These are phyloP conservation scores for Perithous albicinctus DNA, from an alignment of 2,888 invertebrate species.

Conservation along the genomic window DNA sequence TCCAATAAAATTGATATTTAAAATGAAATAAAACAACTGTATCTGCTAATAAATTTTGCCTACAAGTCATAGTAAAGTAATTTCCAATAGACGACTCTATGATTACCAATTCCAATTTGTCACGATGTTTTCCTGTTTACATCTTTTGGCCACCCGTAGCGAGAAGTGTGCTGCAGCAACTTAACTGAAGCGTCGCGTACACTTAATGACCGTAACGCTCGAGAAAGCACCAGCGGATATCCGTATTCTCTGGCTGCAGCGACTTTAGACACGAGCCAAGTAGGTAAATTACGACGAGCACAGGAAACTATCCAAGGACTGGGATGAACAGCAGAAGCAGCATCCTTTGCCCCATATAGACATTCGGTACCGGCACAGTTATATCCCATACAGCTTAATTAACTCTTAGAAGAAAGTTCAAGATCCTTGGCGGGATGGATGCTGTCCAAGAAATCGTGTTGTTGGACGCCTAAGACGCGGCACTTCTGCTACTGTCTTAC, in stretches of 20 bases:
- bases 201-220: slow-evolving; percentile 63
- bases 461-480: slow-evolving; percentile 74
- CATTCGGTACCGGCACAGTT: slow-evolving; percentile 29
- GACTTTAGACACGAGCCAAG: neutral
- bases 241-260: slow-evolving; percentile 32
- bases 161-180: slow-evolving; percentile 14
- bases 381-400: slow-evolving; percentile 58
- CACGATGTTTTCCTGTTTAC: slow-evolving; percentile 6
- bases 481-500: neutral
- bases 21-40: too few relatives aligned
- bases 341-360: slow-evolving; percentile 13
- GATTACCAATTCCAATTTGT: neutral
- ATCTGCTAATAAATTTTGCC: too few relatives aligned
- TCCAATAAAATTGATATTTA: too few relatives aligned
- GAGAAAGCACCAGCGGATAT: slow-evolving; percentile 64
- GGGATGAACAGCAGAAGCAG: neutral
- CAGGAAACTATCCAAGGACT: slow-evolving; percentile 37
- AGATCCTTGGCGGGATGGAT: slow-evolving; percentile 42
- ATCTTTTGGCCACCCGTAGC: neutral
- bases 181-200: slow-evolving; percentile 64
- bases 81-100: neutral
- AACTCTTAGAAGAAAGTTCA: slow-evolving; percentile 53
- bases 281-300: slow-evolving; percentile 59
- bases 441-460: slow-evolving; percentile 31
- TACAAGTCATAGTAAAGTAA: neutral